phyloP scores from a whole-genome alignment of 1,140 invertebrate species.

The Octopus sinensis region DNA sequence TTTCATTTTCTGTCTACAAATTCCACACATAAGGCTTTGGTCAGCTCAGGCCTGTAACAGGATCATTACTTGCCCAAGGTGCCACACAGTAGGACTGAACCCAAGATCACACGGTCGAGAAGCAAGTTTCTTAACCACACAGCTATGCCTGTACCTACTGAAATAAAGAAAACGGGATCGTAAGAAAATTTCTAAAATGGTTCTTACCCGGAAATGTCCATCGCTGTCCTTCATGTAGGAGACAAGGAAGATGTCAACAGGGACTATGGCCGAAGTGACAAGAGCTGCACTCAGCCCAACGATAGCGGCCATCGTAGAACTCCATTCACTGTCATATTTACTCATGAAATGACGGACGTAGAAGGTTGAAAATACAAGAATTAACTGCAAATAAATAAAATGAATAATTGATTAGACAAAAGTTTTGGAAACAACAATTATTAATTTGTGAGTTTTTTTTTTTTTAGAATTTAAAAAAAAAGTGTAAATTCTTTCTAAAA shows the following conservation, averaged over 20 bases:
- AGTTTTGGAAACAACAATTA: neutral
- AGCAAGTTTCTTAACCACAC: too few species aligned
- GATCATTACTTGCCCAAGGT: too few species aligned
- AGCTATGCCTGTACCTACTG: too few species aligned
- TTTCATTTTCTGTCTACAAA: too few species aligned
- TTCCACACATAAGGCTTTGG: too few species aligned
- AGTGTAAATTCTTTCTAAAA: too few species aligned
- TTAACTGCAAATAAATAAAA: conserved; percentile 47
- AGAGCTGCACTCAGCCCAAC: conserved; percentile 54
- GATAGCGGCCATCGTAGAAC: conserved; percentile 51
- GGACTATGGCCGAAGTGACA: conserved; percentile 55
- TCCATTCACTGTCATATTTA: conserved; percentile 51
- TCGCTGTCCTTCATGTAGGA: conserved; percentile 59
- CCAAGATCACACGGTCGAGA: too few species aligned
- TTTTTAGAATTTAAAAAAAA: too few species aligned
- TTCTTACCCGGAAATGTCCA: conserved; percentile 57
- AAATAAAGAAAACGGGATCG: too few species aligned
- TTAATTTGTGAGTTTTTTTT: too few species aligned
- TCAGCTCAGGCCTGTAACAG: too few species aligned
- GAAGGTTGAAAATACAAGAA: conserved; percentile 53
- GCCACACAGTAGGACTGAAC: too few species aligned
- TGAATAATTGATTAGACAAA: neutral
- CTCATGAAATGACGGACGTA: conserved; percentile 55
- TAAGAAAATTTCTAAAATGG: neutral
- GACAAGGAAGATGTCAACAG: conserved; percentile 60